Evolutionary conservation across 2,888 invertebrate genomes (phyloP), one percentile per base, ranked within the genome.

Genomic region (Pyralis farinalis): DNA sequence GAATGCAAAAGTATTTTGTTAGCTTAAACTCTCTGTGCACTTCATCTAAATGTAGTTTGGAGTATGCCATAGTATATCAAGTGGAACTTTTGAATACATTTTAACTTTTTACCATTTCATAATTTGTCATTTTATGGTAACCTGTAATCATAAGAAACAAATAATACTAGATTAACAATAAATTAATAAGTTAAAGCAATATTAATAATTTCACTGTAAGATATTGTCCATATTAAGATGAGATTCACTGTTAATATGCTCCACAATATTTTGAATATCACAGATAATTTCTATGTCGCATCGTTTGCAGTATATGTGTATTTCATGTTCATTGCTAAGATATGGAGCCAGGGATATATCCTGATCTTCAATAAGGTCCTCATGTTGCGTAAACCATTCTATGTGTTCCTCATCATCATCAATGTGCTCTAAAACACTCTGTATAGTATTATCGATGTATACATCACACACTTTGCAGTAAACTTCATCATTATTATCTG

Each of bases 401-500:
- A 68, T 56, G 32, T 79, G 79, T 4, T 63, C 55, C 5, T 65
- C 58, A 46, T 74, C 68, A 44, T 73, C 65, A 40, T 81, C 80
- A 47, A 76, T 68, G 34, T 79, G 79, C 7, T 61, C 58, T 5
- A 74, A 50, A 12, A 79, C 53, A 7, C 53, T 55, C 29, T 45
- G 49, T 1, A 70, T 60, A 1, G 65, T 64, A 35, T 75, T 75
- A 0, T 70, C 67, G 22, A 79, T 55, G 43, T 66, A 74, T 0
- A 39, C 50, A 40, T 78, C 60, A 43, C 79, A 80, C 0, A 78
- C 51, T 60, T 79, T 79, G 53, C 79, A 79, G 74, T 75, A 79
- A 1, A 74, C 60, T 37, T 73, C 68, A 21, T 72, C 67, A 21
- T 61, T 55, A 12, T 70, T 67, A 0, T 63, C 66, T 0, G 65